A percentile compares a stretch with the other conserved stretches of the same genome.
These are phyloP conservation scores for Tachina lurida DNA, from an alignment of 2,888 invertebrate species.

Conservation along the genomic window DNA sequence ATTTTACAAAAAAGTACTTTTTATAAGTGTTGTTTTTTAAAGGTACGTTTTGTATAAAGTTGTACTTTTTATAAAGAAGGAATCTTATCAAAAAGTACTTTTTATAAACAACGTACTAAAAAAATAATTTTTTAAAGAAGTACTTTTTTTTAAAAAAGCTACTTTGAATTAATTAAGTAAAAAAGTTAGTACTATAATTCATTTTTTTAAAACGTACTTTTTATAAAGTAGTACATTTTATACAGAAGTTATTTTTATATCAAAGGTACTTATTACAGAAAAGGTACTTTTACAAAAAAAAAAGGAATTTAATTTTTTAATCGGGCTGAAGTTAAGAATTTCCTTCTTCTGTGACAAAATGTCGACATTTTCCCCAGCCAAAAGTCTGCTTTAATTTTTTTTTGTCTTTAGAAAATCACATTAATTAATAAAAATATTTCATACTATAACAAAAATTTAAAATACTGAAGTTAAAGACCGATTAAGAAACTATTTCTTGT, in stretches of 20 bases:
- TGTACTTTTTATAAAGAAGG: background rate
- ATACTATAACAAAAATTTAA: too few species aligned
- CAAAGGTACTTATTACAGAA: background rate
- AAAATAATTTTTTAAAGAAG: conserved; percentile 5
- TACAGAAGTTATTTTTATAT: background rate
- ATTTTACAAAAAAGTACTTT: background rate
- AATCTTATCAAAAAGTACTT: background rate
- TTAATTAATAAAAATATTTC: too few species aligned
- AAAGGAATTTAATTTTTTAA: too few species aligned
- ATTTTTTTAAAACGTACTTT: background rate
- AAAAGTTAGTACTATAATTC: background rate
- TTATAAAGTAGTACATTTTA: too few species aligned
- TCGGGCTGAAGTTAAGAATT: too few species aligned
- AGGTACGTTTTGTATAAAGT: background rate
- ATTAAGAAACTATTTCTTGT: too few species aligned
- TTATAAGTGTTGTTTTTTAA: background rate
- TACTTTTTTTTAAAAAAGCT: background rate
- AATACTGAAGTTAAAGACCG: too few species aligned
- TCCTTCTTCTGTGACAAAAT: too few species aligned
- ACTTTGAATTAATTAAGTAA: background rate
- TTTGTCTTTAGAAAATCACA: too few species aligned
- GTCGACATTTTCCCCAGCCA: too few species aligned
- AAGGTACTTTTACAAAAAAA: too few species aligned
- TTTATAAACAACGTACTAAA: background rate
- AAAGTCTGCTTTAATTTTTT: too few species aligned